Percentiles rank a stretch among this genome's conserved stretches.
These are phyloP conservation scores for Platynereis dumerilii DNA, from an alignment of 2,888 invertebrate species.

Conservation along the genomic window DNA sequence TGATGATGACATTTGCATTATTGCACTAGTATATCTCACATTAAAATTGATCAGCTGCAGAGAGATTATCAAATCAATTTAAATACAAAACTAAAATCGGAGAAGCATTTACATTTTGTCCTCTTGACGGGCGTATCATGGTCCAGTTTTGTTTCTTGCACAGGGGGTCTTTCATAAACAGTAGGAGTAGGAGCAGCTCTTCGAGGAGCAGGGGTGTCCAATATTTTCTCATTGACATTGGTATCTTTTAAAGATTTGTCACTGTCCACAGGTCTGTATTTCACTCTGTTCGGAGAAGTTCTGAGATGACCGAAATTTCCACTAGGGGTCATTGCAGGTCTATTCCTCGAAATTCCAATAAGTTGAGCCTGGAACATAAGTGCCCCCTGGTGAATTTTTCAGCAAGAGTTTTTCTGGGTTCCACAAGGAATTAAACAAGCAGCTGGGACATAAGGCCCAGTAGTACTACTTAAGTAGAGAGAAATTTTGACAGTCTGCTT, in stretches of 20 bases:
- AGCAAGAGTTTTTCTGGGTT: too few species aligned
- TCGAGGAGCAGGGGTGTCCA: constrained; percentile 55
- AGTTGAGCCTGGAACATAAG: constrained; percentile 1
- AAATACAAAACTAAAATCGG: too few species aligned
- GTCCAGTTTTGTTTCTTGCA: not conserved
- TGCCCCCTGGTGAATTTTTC: too few species aligned
- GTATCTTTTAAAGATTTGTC: not conserved
- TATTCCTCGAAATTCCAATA: not conserved
- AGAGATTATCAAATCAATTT: too few species aligned
- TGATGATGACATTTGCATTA: too few species aligned
- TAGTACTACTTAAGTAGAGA: too few species aligned
- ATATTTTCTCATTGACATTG: constrained; percentile 35
- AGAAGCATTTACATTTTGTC: too few species aligned
- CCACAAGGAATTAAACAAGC: too few species aligned
- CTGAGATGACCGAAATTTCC: not conserved
- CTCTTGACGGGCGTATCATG: not conserved
- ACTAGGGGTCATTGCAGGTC: constrained; percentile 1
- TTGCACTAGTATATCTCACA: too few species aligned
- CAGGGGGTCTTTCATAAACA: constrained; percentile 11
- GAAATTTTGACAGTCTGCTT: not conserved
- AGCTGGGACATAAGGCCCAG: too few species aligned
- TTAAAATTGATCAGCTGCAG: too few species aligned
- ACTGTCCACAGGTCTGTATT: not conserved
- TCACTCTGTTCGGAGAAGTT: too few species aligned
- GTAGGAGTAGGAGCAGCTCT: constrained; percentile 49